Evolutionary conservation across 37 sponge, comb jelly and placozoan genomes (phyloP).

Genomic region (Oopsacas minuta): DNA sequence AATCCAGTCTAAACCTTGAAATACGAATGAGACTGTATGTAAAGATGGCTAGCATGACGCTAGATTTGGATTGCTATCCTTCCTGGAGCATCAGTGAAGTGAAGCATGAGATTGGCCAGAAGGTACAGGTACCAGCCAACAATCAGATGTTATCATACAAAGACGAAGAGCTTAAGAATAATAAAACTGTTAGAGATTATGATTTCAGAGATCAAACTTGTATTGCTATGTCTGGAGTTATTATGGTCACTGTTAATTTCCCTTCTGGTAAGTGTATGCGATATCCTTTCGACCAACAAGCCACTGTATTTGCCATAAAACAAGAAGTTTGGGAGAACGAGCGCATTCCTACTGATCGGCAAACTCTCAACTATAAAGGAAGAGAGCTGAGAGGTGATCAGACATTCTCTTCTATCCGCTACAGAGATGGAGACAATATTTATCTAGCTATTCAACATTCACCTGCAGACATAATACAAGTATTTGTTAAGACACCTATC

Average conservation of each 20-base stretch:
- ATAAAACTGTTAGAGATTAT: background rate
- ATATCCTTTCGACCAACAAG: background rate
- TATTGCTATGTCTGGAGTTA: background rate
- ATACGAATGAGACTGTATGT: background rate
- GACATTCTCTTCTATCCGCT: background rate
- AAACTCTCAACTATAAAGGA: background rate
- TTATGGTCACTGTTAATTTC: background rate
- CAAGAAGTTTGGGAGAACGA: background rate
- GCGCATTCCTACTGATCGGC: background rate
- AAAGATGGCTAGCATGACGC: background rate
- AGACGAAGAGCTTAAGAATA: background rate
- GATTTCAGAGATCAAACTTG: background rate
- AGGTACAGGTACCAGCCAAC: background rate
- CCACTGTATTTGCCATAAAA: background rate
- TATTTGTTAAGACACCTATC: background rate
- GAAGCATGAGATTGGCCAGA: background rate
- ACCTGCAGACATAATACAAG: background rate
- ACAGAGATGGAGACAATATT: background rate
- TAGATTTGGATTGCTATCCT: background rate
- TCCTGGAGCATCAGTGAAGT: background rate
- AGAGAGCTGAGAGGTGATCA: background rate
- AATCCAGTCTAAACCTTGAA: background rate
- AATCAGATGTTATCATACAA: background rate
- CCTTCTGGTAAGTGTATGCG: background rate
- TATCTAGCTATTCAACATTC: background rate